phyloP scores from a whole-genome alignment of 2,113 vertebrate species.

The Limnothrissa miodon region DNA sequence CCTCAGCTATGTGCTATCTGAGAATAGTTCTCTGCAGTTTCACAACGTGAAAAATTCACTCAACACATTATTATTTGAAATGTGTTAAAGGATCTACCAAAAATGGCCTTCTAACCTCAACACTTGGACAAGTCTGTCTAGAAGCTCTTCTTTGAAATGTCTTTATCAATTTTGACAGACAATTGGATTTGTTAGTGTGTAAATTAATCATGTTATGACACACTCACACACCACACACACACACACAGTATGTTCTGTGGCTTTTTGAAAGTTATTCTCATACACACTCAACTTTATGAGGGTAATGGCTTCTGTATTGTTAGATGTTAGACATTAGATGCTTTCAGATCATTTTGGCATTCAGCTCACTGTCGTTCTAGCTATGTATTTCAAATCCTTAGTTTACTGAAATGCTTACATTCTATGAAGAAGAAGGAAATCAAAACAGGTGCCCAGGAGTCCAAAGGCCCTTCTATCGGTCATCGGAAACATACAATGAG shows the following conservation, averaged over 20 bases:
- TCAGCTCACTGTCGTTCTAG: constrained; percentile 21
- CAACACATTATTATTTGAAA: no score
- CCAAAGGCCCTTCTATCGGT: constrained; percentile 29
- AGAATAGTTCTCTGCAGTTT: neutral
- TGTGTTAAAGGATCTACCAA: neutral
- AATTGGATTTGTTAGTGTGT: neutral
- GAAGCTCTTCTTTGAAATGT: neutral
- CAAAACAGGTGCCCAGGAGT: neutral
- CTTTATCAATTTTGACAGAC: neutral
- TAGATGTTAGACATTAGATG: neutral
- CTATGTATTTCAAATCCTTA: constrained; percentile 25
- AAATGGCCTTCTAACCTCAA: neutral
- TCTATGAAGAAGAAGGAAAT: constrained; percentile 23
- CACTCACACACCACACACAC: neutral
- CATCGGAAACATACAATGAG: constrained; percentile 19
- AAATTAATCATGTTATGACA: neutral
- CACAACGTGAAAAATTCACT: neutral
- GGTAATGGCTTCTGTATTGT: constrained; percentile 1
- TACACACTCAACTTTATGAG: neutral
- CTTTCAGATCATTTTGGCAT: constrained; percentile 35
- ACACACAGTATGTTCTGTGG: constrained; percentile 2
- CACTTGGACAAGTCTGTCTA: no score
- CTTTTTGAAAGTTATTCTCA: neutral
- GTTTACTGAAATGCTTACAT: constrained; percentile 34
- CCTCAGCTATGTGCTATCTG: neutral